phyloP scores from a whole-genome alignment of 2,888 invertebrate species.

The Imbricaverruca yamaguchii region DNA sequence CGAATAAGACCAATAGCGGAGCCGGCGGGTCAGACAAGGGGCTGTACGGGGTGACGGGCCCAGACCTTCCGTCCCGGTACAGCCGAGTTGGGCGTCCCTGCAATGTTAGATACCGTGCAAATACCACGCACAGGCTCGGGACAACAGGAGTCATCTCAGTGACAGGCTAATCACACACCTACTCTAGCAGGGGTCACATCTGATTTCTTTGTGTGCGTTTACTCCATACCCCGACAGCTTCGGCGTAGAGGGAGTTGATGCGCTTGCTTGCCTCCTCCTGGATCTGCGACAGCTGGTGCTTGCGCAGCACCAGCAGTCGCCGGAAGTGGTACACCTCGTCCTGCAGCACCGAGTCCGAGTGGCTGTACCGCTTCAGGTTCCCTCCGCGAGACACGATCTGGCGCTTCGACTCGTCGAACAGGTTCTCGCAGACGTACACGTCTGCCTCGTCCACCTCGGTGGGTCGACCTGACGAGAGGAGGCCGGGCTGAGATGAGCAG shows the following conservation, averaged over 20 bases:
- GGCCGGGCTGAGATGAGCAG: no score
- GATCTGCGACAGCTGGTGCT: slow-evolving; percentile 21
- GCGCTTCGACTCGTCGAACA: slow-evolving; percentile 80
- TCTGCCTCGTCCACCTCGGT: slow-evolving; percentile 86
- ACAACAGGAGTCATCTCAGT: neutral
- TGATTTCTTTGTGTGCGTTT: no score
- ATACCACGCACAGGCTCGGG: no score
- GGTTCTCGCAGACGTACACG: slow-evolving; percentile 83
- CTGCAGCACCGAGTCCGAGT: slow-evolving; percentile 67
- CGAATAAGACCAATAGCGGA: no score
- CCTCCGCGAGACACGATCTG: slow-evolving; percentile 63
- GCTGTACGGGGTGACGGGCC: no score
- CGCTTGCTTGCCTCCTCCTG: slow-evolving; percentile 22
- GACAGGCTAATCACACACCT: neutral
- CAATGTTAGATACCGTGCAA: no score
- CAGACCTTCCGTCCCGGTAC: no score
- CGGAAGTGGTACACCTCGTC: slow-evolving; percentile 86
- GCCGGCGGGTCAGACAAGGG: no score
- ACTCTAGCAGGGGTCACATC: no score
- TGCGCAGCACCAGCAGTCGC: slow-evolving; percentile 23
- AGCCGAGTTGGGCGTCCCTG: no score
- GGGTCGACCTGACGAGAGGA: no score
- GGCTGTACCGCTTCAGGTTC: slow-evolving; percentile 70
- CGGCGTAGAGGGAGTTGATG: slow-evolving; percentile 22
- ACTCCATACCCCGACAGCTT: neutral